A percentile compares a stretch with the other conserved stretches of the same genome.
These are phyloP conservation scores for Tetramorium alpestre DNA, from an alignment of 1,140 invertebrate genomes.

Conservation along the genomic window DNA sequence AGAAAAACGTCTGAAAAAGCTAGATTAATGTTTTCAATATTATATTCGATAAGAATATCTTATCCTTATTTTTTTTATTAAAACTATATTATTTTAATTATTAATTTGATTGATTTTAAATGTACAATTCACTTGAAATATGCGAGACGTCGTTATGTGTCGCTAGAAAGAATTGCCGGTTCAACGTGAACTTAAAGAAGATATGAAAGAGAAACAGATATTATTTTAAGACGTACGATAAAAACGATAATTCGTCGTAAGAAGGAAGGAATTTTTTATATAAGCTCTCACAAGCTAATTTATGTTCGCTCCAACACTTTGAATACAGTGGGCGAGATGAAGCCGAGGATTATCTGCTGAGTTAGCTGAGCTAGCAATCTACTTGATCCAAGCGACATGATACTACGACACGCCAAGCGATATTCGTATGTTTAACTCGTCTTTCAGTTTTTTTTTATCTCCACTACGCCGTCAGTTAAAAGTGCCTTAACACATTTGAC, in stretches of 20 bases:
- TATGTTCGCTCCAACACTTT: not conserved
- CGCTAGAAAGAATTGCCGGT: not conserved
- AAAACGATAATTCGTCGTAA: not conserved
- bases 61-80: not conserved
- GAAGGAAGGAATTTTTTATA: not conserved
- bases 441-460: not conserved
- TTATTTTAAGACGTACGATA: not conserved
- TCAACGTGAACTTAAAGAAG: not conserved
- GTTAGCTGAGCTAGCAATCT: constrained; percentile 39
- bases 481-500: not conserved
- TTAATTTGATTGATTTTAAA: not conserved
- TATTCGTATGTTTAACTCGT: constrained; percentile 12
- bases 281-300: constrained; percentile 1
- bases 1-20: not conserved
- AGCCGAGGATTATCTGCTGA: constrained; percentile 35
- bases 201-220: not conserved
- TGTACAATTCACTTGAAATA: not conserved
- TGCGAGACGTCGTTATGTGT: not conserved
- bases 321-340: not conserved
- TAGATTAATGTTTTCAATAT: not conserved
- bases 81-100: not conserved
- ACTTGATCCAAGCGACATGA: constrained; percentile 41
- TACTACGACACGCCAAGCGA: constrained; percentile 1
- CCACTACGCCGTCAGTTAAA: not conserved
- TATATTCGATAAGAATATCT: not conserved